Evolutionary conservation across 2,888 invertebrate genomes (phyloP).

Genomic region (Zygothrica quintamaculata): DNA sequence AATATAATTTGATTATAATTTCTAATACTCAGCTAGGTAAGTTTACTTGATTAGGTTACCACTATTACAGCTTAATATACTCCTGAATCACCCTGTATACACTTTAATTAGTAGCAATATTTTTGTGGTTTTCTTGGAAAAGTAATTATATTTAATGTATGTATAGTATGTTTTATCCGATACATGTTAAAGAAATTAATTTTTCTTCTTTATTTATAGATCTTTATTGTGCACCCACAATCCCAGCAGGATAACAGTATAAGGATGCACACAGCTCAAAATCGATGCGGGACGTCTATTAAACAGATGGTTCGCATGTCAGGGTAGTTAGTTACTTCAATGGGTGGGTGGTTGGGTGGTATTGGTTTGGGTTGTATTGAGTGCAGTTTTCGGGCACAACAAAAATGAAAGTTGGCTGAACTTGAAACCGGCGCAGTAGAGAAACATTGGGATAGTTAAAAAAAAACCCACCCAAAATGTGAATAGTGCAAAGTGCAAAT

Average conservation of each 20-base stretch:
- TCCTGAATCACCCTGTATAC: background rate
- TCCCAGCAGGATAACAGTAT: background rate
- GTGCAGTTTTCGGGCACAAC: conserved; percentile 66
- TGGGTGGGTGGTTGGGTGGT: conserved; percentile 14
- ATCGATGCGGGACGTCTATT: conserved; percentile 41
- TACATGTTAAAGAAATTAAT: too few species aligned
- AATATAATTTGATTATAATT: too few species aligned
- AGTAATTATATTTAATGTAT: too few species aligned
- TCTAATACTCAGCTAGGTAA: too few species aligned
- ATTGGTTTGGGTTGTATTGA: conserved; percentile 21
- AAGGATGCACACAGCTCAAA: conserved; percentile 43
- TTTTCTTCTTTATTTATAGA: background rate
- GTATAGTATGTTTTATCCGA: too few species aligned
- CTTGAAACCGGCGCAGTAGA: conserved; percentile 54
- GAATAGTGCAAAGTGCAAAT: conserved; percentile 59
- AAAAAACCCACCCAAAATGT: conserved; percentile 46
- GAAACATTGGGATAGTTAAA: conserved; percentile 21
- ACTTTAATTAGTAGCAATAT: too few species aligned
- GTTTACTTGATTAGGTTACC: too few species aligned
- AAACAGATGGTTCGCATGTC: conserved; percentile 55
- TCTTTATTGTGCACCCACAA: background rate
- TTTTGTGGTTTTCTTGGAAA: too few species aligned
- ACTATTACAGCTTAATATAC: too few species aligned
- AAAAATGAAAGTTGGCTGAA: conserved; percentile 78
- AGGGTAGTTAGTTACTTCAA: conserved; percentile 28